phyloP scores from a whole-genome alignment of 2,113 vertebrate species.

The Atherinomorus stipes region DNA sequence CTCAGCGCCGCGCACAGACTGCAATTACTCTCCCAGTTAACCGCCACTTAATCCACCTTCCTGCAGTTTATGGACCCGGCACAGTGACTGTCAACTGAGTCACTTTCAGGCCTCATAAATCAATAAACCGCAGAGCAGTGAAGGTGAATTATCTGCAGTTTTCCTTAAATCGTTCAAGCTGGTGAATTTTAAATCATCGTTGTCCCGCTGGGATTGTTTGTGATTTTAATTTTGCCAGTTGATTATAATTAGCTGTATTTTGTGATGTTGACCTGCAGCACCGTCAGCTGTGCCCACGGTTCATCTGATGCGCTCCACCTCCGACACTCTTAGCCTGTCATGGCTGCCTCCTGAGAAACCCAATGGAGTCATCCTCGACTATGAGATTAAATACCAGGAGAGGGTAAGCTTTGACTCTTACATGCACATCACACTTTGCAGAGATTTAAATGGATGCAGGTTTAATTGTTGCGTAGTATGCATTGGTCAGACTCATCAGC shows the following conservation, averaged over 20 bases:
- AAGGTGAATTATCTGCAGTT: conserved; percentile 60
- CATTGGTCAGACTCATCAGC: neutral
- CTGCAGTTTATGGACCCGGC: conserved; percentile 66
- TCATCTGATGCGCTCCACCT: conserved; percentile 92
- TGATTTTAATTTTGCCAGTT: conserved; percentile 18
- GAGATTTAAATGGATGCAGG: neutral
- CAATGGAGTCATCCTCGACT: conserved; percentile 98
- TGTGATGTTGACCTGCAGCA: conserved; percentile 79
- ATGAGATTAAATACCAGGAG: conserved; percentile 98
- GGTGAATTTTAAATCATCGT: conserved; percentile 42
- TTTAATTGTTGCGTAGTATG: conserved; percentile 10
- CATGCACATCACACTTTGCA: conserved; percentile 7
- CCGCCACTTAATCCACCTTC: conserved; percentile 68
- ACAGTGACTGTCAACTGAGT: conserved; percentile 66
- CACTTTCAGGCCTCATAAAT: conserved; percentile 68
- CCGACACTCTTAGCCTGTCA: conserved; percentile 93
- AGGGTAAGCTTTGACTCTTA: conserved; percentile 85
- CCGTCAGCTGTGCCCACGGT: conserved; percentile 94
- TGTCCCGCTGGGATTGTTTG: conserved; percentile 28
- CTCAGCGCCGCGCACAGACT: conserved; percentile 55
- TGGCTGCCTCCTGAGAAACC: conserved; percentile 96
- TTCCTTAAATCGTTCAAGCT: conserved; percentile 41
- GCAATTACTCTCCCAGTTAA: conserved; percentile 67
- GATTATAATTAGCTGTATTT: conserved; percentile 4
- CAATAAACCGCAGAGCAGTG: conserved; percentile 56